These are phyloP conservation scores for Betta splendens DNA, from an alignment of 2,797 vertebrate species.

Conservation along the genomic window DNA sequence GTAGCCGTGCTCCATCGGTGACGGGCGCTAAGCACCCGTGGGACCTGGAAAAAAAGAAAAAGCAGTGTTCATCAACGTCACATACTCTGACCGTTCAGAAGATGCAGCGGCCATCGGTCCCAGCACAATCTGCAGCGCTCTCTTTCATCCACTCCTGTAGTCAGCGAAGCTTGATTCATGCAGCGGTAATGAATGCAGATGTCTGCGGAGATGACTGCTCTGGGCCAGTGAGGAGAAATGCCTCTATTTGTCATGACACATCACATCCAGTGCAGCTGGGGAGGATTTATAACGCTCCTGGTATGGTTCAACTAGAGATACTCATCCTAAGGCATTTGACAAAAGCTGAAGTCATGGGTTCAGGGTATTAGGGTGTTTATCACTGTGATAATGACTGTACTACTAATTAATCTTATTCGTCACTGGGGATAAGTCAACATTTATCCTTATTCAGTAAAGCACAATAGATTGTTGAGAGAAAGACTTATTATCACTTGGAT, in stretches of 20 bases:
- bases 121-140: slow-evolving; percentile 11
- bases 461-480: slow-evolving; percentile 3
- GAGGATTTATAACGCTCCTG: slow-evolving; percentile 26
- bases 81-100: slow-evolving; percentile 20
- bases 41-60: slow-evolving; percentile 16
- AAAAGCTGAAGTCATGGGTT: slow-evolving; percentile 7
- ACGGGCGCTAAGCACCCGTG: slow-evolving; percentile 26
- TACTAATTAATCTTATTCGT: slow-evolving; percentile 17
- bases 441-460: slow-evolving; percentile 10
- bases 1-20: slow-evolving; percentile 5
- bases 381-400: not conserved
- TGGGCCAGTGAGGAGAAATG: slow-evolving; percentile 46
- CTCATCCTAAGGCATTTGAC: slow-evolving; percentile 10
- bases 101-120: slow-evolving; percentile 7
- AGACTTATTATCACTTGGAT: slow-evolving; percentile 7
- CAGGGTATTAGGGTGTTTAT: too few species aligned
- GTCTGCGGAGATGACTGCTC: slow-evolving; percentile 56
- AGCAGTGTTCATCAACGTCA: slow-evolving; percentile 8
- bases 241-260: slow-evolving; percentile 62
- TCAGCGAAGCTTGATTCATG: slow-evolving; percentile 19
- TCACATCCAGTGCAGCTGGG: slow-evolving; percentile 36
- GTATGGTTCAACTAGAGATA: slow-evolving; percentile 16
- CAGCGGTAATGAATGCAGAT: slow-evolving; percentile 60
- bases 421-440: slow-evolving; percentile 5
- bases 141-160: slow-evolving; percentile 10